A percentile compares a stretch with the other conserved stretches of the same genome.
phyloP scores from a whole-genome alignment of 1,140 invertebrate genomes.

The Drosophila tsacasi region DNA sequence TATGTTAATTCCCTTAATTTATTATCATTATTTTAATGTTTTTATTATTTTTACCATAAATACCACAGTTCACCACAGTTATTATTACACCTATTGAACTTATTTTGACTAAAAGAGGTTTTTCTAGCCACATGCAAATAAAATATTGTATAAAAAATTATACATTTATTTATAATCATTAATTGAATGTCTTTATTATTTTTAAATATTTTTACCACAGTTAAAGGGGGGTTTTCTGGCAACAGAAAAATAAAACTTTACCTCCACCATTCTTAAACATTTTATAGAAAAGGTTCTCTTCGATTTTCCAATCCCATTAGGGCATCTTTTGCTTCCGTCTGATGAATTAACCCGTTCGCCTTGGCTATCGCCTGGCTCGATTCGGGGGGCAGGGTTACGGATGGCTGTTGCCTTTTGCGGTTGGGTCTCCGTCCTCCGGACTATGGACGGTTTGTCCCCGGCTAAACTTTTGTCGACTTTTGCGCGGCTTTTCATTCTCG shows the following conservation, averaged over 20 bases:
- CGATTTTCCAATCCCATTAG: neutral
- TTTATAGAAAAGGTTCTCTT: neutral
- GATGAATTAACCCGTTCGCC: constrained; percentile 25
- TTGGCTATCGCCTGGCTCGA: constrained; percentile 22
- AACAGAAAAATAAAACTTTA: neutral
- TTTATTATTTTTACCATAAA: neutral
- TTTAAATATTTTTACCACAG: no score
- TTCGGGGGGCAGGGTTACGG: neutral
- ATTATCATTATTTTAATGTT: neutral
- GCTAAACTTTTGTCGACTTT: constrained; percentile 75
- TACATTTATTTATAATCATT: no score
- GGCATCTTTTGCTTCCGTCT: constrained; percentile 12
- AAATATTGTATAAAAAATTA: no score
- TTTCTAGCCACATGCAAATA: no score
- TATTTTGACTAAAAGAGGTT: no score
- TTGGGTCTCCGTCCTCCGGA: constrained; percentile 31
- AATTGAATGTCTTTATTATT: neutral
- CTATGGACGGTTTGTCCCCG: constrained; percentile 60
- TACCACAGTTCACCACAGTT: no score
- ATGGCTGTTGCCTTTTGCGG: constrained; percentile 63
- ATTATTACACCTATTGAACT: no score
- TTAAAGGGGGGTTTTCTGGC: no score
- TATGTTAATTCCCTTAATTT: no score
- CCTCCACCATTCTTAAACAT: neutral
- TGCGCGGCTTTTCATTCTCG: constrained; percentile 36